A percentile compares a stretch with the other conserved stretches of the same genome.
Evolutionary conservation across 2,888 invertebrate genomes (phyloP).

Genomic region (Synanthedon myopaeformis): DNA sequence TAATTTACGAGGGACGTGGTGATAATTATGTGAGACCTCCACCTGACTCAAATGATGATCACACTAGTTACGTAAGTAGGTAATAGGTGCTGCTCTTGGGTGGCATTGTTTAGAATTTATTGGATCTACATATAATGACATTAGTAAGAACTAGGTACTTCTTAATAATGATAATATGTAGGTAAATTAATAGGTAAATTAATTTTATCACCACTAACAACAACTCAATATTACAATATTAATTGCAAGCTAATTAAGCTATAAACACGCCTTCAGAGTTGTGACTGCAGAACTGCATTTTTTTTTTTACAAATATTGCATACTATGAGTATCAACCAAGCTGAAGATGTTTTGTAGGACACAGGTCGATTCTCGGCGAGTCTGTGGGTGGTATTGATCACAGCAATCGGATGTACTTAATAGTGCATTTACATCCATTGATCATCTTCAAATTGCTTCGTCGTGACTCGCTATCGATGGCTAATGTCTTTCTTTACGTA

Average conservation of each 20-base stretch:
- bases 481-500: constrained; percentile 63
- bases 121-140: no score
- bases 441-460: constrained; percentile 56
- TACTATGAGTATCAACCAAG: no score
- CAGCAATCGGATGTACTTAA: constrained; percentile 11
- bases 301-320: no score
- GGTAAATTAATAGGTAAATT: no score
- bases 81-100: constrained; percentile 1
- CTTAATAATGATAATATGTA: no score
- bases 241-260: no score
- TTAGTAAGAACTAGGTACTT: no score
- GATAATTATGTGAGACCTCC: constrained; percentile 53
- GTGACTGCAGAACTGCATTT: no score
- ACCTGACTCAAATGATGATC: constrained; percentile 15
- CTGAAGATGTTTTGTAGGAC: no score
- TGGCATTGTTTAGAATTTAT: constrained; percentile 1
- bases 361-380: background rate
- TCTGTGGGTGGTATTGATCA: constrained; percentile 21
- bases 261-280: no score
- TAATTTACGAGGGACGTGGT: constrained; percentile 50
- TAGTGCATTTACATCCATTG: constrained; percentile 27
- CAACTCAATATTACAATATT: no score
- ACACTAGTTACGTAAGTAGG: background rate
- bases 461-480: constrained; percentile 50
- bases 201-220: no score